Conservation (phyloP, 2,113 vertebrate genomes). For the Pomatostomus ruficeps region DNA sequence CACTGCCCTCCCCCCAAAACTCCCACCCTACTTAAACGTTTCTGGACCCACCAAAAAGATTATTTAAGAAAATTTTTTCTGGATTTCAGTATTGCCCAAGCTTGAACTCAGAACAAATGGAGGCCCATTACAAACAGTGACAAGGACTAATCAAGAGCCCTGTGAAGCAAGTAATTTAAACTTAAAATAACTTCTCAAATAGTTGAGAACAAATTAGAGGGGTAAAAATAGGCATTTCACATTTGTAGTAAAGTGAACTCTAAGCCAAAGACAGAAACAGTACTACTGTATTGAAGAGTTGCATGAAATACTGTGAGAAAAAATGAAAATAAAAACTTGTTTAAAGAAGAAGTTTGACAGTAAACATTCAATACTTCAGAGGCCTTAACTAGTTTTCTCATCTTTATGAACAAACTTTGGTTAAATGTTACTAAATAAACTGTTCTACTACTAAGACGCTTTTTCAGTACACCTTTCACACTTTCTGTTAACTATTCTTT, state of each 20-base stretch:
- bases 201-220: neutral
- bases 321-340: neutral
- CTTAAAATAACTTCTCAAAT: neutral
- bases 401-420: neutral
- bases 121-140: neutral
- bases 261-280: neutral
- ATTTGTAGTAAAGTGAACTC: neutral
- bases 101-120: neutral
- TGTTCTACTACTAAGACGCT: neutral
- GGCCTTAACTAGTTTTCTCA: neutral
- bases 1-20: neutral
- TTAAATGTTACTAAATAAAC: neutral
- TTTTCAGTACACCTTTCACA: neutral
- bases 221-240: neutral
- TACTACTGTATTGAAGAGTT: neutral
- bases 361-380: neutral
- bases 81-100: neutral
- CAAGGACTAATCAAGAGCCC: neutral
- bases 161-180: neutral
- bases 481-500: neutral
- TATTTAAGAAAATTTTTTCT: neutral
- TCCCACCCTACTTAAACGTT: neutral
- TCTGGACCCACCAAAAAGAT: neutral
- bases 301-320: neutral
- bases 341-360: neutral